Evolutionary conservation across 2,888 invertebrate genomes (phyloP).

Genomic region (Tipula lateralis): DNA sequence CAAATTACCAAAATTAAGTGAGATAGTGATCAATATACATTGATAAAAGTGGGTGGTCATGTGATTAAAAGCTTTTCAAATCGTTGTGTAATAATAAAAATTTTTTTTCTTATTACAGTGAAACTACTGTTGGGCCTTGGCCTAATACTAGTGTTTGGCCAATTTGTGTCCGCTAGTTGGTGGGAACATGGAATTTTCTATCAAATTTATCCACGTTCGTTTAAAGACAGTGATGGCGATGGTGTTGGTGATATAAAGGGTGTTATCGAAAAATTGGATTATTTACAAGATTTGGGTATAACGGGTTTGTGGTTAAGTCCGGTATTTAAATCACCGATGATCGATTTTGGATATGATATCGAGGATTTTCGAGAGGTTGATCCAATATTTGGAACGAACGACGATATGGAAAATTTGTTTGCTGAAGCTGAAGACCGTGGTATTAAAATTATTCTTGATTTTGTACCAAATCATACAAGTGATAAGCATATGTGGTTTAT

Average conservation of each 20-base stretch:
- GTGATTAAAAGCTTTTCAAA: neutral
- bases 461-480: constrained; percentile 54
- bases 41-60: neutral
- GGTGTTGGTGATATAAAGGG: constrained; percentile 61
- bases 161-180: constrained; percentile 37
- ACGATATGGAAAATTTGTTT: constrained; percentile 52
- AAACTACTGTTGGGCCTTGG: neutral
- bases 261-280: constrained; percentile 52
- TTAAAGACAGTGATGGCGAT: constrained; percentile 71
- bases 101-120: neutral
- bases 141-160: neutral
- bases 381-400: constrained; percentile 55
- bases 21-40: neutral
- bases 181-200: constrained; percentile 56
- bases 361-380: constrained; percentile 55
- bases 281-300: constrained; percentile 54
- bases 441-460: constrained; percentile 48
- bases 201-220: constrained; percentile 75
- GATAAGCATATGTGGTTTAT: constrained; percentile 61
- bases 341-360: constrained; percentile 64
- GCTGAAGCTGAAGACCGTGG: constrained; percentile 45
- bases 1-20: neutral
- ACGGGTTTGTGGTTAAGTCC: constrained; percentile 60
- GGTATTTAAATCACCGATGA: constrained; percentile 59
- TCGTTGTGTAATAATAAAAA: constrained; percentile 34